These are phyloP conservation scores for Carcina quercana DNA, from an alignment of 2,888 invertebrate genomes.

Conservation along the genomic window DNA sequence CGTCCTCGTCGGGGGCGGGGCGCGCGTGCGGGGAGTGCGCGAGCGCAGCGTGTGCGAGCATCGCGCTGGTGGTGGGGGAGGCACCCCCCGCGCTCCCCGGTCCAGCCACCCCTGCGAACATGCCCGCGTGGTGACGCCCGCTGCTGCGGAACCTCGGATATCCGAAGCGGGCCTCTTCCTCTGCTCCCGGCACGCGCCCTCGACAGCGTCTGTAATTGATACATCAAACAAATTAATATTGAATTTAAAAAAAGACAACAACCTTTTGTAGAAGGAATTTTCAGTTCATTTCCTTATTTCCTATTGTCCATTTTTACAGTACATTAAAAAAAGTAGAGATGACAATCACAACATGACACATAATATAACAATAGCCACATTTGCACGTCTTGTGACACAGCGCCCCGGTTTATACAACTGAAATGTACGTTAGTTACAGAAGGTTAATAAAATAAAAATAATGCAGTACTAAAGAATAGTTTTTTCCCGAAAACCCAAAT, in stretches of 20 bases:
- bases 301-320: too few relatives aligned
- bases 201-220: slow-evolving; percentile 65
- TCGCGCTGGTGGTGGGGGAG: slow-evolving; percentile 50
- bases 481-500: too few relatives aligned
- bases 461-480: too few relatives aligned
- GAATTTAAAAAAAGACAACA: not conserved
- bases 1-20: slow-evolving; percentile 81
- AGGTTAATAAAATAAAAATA: too few relatives aligned
- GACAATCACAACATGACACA: too few relatives aligned
- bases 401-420: too few relatives aligned
- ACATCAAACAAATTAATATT: not conserved
- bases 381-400: too few relatives aligned
- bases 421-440: too few relatives aligned
- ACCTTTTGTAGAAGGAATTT: too few relatives aligned
- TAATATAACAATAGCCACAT: too few relatives aligned
- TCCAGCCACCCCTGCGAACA: slow-evolving; percentile 41
- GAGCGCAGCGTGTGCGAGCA: slow-evolving; percentile 50
- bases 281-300: too few relatives aligned
- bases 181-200: slow-evolving; percentile 51
- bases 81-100: slow-evolving; percentile 42
- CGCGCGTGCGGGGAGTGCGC: slow-evolving; percentile 57
- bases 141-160: slow-evolving; percentile 78
- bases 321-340: too few relatives aligned
- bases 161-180: slow-evolving; percentile 84
- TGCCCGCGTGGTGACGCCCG: slow-evolving; percentile 48